Percentiles rank a stretch among this genome's conserved stretches.
Conservation (phyloP, 1,140 invertebrate species). For the Coenobita brevimanus region DNA sequence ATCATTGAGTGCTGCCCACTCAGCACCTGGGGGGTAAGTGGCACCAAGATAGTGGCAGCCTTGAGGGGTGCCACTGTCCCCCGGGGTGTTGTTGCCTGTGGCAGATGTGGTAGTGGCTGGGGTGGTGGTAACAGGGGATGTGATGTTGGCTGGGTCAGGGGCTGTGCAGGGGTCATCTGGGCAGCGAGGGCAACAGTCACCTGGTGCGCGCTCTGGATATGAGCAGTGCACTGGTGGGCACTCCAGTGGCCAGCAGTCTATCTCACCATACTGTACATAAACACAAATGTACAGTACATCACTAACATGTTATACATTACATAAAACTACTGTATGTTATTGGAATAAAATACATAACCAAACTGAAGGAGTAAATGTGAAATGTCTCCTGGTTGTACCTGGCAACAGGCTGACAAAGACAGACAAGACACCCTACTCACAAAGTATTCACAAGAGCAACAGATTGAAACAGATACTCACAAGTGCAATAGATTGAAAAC, state of each 20-base stretch:
- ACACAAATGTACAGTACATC: no score
- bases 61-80: slow-evolving; percentile 69
- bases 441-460: no score
- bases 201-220: slow-evolving; percentile 79
- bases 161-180: slow-evolving; percentile 77
- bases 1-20: slow-evolving; percentile 79
- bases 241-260: slow-evolving; percentile 90
- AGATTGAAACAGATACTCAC: slow-evolving; percentile 2
- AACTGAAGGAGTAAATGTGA: no score
- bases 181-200: slow-evolving; percentile 84
- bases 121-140: slow-evolving; percentile 44
- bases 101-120: no score
- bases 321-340: no score
- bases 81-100: slow-evolving; percentile 38
- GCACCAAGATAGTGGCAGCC: slow-evolving; percentile 79
- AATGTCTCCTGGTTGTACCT: no score
- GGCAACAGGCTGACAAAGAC: neutral
- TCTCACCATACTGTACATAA: slow-evolving; percentile 89
- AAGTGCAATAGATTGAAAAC: neutral
- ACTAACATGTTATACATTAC: no score
- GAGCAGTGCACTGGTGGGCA: slow-evolving; percentile 84
- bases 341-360: no score
- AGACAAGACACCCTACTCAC: neutral
- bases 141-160: slow-evolving; percentile 65
- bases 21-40: slow-evolving; percentile 78